Evolutionary conservation across 2,797 vertebrate species (phyloP), one percentile per base, ranked within the genome.

Genomic region (Anabas testudineus): DNA sequence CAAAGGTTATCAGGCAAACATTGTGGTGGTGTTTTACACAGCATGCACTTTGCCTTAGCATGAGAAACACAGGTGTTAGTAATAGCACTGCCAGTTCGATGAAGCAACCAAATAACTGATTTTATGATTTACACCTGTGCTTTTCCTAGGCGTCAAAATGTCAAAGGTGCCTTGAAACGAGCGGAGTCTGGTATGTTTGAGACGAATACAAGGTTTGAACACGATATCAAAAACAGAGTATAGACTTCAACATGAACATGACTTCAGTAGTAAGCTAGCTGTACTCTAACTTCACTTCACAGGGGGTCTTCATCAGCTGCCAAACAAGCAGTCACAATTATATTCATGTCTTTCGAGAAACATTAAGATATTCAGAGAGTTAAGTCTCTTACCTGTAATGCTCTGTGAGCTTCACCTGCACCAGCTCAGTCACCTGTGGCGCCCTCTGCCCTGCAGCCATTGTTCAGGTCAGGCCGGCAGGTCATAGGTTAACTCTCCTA

Each of bases 401-500:
- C 34, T 53, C 16, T 3, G 2, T n/a, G 48, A 18, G 32, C 39
- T 51, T 55, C 16, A 6, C 10, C 66, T 48, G 45, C 22, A 3
- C 18, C 6, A 6, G 15, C 3, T 52, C n/a, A n/a, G n/a, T 56
- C 59, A 53, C 69, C 46, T 5, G 24, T 19, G 46, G 24, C 28
- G 39, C 54, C 19, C 68, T 75, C 71, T 62, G 51, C 7, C 30
- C 36, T 26, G 71, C 56, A 37, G 54, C 45, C 57, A 22, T 36
- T 3, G 60, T 36, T 18, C 30, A n/a, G 37, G 30, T 61, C 37
- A 62, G 14, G 26, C 41, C 48, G 34, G 22, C 9, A 24, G 74
- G 76, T 70, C 71, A 80, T 9, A 69, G 67, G 72, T 81, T 14
- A 76, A 61, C 46, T 45, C 41, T 4, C 22, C 51, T 30, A n/a